A percentile compares a stretch with the other conserved stretches of the same genome.
Conservation (phyloP, 2,113 vertebrate species). For the Eptesicus fuscus region DNA sequence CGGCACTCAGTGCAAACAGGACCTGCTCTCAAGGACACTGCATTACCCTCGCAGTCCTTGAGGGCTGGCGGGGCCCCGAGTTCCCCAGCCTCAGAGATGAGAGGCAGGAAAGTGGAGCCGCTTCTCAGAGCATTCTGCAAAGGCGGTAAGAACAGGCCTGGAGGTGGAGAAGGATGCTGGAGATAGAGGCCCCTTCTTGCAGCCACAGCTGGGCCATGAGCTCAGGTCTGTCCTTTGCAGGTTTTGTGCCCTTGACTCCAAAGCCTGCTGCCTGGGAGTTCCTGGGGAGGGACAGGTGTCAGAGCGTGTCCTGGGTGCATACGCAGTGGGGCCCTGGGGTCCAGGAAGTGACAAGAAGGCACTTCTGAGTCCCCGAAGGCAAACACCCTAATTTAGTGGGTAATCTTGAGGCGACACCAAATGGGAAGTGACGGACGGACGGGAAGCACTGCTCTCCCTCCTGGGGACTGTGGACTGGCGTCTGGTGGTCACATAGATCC, state of each 20-base stretch:
- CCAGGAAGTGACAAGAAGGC: neutral
- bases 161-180: neutral
- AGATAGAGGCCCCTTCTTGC: neutral
- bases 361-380: neutral
- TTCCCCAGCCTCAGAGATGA: neutral
- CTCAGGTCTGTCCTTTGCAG: neutral
- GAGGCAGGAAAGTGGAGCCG: neutral
- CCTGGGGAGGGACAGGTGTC: neutral
- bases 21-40: neutral
- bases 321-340: no score
- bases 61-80: neutral
- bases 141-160: fast-evolving
- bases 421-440: neutral
- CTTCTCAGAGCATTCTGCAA: neutral
- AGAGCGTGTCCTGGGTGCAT: no score
- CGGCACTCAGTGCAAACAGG: neutral
- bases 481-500: neutral
- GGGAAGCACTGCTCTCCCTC: neutral
- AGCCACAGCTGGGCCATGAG: neutral
- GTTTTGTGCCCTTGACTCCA: neutral
- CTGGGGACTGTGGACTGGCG: fast-evolving
- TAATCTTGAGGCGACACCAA: neutral
- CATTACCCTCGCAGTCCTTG: neutral
- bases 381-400: no score
- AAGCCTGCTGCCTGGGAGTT: neutral